Evolutionary conservation across 2,888 invertebrate species (phyloP).

Genomic region (Desoria tigrina): DNA sequence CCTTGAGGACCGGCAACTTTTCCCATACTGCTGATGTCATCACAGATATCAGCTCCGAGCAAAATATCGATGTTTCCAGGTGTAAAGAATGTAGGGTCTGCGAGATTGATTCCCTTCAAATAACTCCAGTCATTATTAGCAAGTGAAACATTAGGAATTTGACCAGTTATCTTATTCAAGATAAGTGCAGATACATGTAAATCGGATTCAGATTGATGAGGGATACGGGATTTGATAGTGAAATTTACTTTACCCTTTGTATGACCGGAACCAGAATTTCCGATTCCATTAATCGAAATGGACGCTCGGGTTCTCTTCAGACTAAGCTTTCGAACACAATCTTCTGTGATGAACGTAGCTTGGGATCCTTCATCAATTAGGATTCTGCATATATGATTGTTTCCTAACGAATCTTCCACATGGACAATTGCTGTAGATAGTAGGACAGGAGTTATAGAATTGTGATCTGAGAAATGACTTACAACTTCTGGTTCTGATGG

Average conservation of each 20-base stretch:
- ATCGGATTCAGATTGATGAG: neutral
- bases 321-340: neutral
- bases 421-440: neutral
- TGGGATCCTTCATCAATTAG: conserved; percentile 8
- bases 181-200: too few species aligned
- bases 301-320: neutral
- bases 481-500: neutral
- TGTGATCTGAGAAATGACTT: neutral
- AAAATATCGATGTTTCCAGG: neutral
- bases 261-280: neutral
- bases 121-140: neutral
- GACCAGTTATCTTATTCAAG: neutral
- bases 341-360: neutral
- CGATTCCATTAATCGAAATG: neutral
- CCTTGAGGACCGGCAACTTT: neutral
- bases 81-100: neutral
- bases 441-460: neutral
- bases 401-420: neutral
- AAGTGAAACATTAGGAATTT: neutral
- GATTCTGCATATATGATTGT: neutral
- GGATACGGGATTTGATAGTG: neutral
- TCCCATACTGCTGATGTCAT: neutral
- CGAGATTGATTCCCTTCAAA: neutral
- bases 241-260: neutral
- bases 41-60: neutral